Conservation (phyloP, 2,888 invertebrate species). For the Galerucella nymphaeae region DNA sequence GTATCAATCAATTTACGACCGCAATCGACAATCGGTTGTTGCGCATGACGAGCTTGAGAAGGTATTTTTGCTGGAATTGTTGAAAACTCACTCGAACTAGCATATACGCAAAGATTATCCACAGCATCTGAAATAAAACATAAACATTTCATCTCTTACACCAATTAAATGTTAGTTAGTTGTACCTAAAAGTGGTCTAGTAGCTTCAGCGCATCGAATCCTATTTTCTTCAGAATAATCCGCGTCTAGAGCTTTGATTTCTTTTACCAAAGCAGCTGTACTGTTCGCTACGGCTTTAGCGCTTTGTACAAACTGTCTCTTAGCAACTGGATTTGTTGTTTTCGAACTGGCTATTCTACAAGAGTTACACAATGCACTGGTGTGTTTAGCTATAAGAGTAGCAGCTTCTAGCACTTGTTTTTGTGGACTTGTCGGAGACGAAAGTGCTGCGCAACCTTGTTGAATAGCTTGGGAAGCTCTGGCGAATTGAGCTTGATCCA, state of each 20-base stretch:
- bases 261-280: conserved; percentile 92
- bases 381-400: conserved; percentile 95
- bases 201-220: conserved; percentile 79
- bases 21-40: conserved; percentile 88
- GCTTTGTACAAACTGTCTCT: conserved; percentile 96
- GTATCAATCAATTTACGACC: conserved; percentile 83
- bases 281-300: conserved; percentile 98
- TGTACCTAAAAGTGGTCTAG: conserved; percentile 76
- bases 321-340: conserved; percentile 90
- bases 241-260: conserved; percentile 90
- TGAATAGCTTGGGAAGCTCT: conserved; percentile 92
- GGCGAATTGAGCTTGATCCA: conserved; percentile 88
- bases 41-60: conserved; percentile 81
- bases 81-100: conserved; percentile 93
- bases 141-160: background rate
- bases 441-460: conserved; percentile 84
- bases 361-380: conserved; percentile 93
- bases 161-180: background rate
- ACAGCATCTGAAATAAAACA: conserved; percentile 77
- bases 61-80: conserved; percentile 93
- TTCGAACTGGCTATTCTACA: conserved; percentile 89
- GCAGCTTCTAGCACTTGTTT: conserved; percentile 91
- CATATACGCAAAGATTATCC: conserved; percentile 91
- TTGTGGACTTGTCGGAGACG: conserved; percentile 78
- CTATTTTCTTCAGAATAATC: conserved; percentile 85